phyloP scores from a whole-genome alignment of 2,888 invertebrate genomes.

The Chalcis sispes region DNA sequence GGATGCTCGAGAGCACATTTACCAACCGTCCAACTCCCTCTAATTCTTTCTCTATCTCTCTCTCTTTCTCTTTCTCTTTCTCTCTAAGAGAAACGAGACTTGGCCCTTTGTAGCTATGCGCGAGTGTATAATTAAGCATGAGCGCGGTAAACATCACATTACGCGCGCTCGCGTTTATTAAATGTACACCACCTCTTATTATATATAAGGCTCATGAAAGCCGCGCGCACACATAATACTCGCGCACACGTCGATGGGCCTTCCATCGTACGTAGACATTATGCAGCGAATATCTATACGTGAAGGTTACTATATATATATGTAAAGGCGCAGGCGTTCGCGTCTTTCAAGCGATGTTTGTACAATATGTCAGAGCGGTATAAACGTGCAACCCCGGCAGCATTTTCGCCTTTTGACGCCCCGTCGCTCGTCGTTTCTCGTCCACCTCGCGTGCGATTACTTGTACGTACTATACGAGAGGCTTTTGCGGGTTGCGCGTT shows the following conservation, averaged over 20 bases:
- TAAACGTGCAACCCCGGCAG: constrained; percentile 23
- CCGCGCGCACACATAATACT: not conserved
- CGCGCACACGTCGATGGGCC: constrained; percentile 22
- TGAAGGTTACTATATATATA: not conserved
- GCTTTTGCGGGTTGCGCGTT: too few species aligned
- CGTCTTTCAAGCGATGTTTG: not conserved
- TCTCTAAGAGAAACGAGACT: constrained; percentile 27
- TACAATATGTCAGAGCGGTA: constrained; percentile 25
- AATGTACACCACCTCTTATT: constrained; percentile 8
- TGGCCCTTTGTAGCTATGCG: too few species aligned
- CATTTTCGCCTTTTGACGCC: constrained; percentile 35
- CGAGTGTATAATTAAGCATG: not conserved
- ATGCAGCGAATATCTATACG: not conserved
- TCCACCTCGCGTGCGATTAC: not conserved
- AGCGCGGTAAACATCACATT: not conserved
- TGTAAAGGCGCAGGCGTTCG: too few species aligned
- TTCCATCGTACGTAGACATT: not conserved
- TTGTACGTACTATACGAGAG: not conserved
- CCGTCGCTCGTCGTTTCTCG: not conserved
- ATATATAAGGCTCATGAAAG: too few species aligned
- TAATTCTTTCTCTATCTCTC: too few species aligned
- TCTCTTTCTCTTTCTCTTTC: too few species aligned
- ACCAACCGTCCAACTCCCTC: not conserved
- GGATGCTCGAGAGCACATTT: not conserved
- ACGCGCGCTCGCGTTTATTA: constrained; percentile 37